Base-by-base conservation (phyloP, 2,888 invertebrate species). In the Fragum fragum region DNA sequence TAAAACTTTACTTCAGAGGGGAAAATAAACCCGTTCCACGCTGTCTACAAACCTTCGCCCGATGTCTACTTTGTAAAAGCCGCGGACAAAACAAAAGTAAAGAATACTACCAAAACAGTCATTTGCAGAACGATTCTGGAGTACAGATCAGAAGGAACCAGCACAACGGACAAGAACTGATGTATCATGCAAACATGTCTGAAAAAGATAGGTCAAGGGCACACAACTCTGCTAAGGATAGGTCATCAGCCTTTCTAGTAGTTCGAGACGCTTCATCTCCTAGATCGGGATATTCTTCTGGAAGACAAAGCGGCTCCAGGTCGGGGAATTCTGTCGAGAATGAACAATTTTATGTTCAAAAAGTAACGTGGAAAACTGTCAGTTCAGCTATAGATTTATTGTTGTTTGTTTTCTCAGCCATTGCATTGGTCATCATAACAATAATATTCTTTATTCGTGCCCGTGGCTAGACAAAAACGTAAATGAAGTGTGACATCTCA, bases 21-120 rank as follows among this genome's bases (percentile, higher is more conserved):
- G 32, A 29, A 32, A 29, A 61, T 2, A 29, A 61, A 32, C 29
- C 26, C 3, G 61, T 61, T 3, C 61, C 61, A 28, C 14, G n/a
- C 11, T 61, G 61, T 28, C n/a, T 32, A 14, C 29, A 61, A 18
- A n/a, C 32, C 18, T 7, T 61, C 1, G 29, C 32, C 6, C 32
- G 61, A 16, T 61, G 61, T 61, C 1, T 61, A 3, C 32, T 61
- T 29, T 61, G 61, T 32, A 61, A 32, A 32, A 29, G 32, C 18
- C 61, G 32, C 14, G 32, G 5, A 21, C 11, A 11, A 2, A 57
- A 23, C 11, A 57, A 57, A n/a, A 57, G n/a, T 57, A n/a, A 32
- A 61, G 18, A 14, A n/a, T 3, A 47, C n/a, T 1, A 7, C 32
- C 3, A 61, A 32, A 18, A 28, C 18, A 61, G n/a, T 32, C 16